phyloP scores from a whole-genome alignment of 2,888 invertebrate genomes.

The Latheticus oryzae region DNA sequence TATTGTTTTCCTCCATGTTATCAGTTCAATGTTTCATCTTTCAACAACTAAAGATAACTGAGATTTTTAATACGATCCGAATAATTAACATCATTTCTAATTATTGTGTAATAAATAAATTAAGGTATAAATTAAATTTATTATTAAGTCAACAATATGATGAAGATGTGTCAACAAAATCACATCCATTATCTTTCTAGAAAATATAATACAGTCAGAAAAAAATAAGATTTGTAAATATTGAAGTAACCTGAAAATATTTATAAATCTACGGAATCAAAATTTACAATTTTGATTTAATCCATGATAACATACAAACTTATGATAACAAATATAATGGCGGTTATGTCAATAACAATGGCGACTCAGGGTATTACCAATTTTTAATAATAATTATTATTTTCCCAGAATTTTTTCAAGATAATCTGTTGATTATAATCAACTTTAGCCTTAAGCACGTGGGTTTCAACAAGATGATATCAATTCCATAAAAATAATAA shows the following conservation, averaged over 20 bases:
- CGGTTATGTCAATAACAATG: slow-evolving; percentile 28
- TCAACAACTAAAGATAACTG: slow-evolving; percentile 55
- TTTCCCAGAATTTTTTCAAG: too few relatives aligned
- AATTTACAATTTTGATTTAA: slow-evolving; percentile 40
- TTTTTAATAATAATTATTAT: too few relatives aligned
- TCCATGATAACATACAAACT: slow-evolving; percentile 38
- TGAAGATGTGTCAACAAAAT: slow-evolving; percentile 45
- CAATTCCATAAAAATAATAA: slow-evolving; percentile 14
- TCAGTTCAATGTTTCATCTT: slow-evolving; percentile 49
- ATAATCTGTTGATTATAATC: too few relatives aligned
- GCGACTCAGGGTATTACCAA: too few relatives aligned
- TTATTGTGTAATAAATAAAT: slow-evolving; percentile 49
- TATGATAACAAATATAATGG: slow-evolving; percentile 41
- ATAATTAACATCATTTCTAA: slow-evolving; percentile 45
- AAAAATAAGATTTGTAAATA: slow-evolving; percentile 46
- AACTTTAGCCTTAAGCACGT: slow-evolving; percentile 8
- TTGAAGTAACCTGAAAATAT: slow-evolving; percentile 48
- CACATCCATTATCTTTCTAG: slow-evolving; percentile 39
- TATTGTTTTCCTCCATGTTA: slow-evolving; percentile 20
- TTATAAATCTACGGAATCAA: slow-evolving; percentile 38
- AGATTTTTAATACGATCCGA: slow-evolving; percentile 39
- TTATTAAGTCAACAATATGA: slow-evolving; percentile 49
- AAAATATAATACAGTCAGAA: slow-evolving; percentile 31
- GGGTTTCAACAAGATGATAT: slow-evolving; percentile 13
- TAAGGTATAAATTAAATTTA: slow-evolving; percentile 47